Conservation (phyloP, 2,797 vertebrate genomes). For the Catostomus latipinnis region DNA sequence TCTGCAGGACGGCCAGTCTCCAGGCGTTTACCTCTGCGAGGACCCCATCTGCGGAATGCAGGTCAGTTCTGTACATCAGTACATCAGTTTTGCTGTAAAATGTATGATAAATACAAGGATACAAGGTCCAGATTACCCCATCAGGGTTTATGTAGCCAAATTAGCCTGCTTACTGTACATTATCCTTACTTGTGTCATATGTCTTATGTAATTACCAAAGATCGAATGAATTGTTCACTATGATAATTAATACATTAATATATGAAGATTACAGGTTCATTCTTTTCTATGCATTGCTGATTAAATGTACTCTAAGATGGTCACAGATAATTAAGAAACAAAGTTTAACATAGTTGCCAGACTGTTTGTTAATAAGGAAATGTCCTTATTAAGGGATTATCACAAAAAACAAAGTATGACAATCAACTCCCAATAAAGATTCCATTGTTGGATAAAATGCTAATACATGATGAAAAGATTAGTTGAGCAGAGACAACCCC, state of each 20-base stretch:
- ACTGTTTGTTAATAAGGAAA: background rate
- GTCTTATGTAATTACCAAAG: background rate
- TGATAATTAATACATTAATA: background rate
- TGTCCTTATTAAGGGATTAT: constrained; percentile 19
- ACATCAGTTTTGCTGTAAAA: too few relatives aligned
- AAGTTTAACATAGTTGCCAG: background rate
- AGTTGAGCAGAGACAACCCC: constrained; percentile 65
- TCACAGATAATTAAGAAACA: background rate
- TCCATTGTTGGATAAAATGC: constrained; percentile 32
- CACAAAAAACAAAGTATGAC: background rate
- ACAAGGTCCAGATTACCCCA: too few relatives aligned
- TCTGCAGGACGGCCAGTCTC: constrained; percentile 95
- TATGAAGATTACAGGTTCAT: too few relatives aligned
- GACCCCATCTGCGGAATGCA: constrained; percentile 99
- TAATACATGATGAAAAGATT: constrained; percentile 74
- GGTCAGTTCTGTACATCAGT: constrained; percentile 63
- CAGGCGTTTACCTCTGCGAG: constrained; percentile 96
- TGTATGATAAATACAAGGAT: too few relatives aligned
- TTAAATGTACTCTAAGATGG: background rate
- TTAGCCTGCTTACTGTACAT: too few relatives aligned
- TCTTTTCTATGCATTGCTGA: background rate
- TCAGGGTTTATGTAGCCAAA: too few relatives aligned
- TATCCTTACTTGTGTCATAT: too few relatives aligned
- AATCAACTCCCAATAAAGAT: constrained; percentile 38
- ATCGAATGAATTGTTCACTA: background rate